phyloP scores from a whole-genome alignment of 92 coral and sea anemone species.

The Meandrina meandrites region DNA sequence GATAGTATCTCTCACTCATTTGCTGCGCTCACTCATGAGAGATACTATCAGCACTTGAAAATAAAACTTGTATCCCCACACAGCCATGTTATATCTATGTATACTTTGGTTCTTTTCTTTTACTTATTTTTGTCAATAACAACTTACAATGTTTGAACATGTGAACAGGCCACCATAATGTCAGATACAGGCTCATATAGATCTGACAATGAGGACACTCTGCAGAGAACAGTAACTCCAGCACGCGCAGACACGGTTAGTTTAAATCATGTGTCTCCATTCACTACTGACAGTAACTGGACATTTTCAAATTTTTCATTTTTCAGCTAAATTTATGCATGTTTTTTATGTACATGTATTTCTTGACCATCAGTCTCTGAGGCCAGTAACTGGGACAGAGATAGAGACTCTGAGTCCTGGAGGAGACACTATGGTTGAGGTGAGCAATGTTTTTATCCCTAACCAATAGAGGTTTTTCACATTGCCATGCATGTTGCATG shows the following conservation, averaged over 20 bases:
- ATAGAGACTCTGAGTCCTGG: constrained; percentile 64
- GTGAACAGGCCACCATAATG: constrained; percentile 80
- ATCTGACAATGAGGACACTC: constrained; percentile 82
- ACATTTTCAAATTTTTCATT: background rate
- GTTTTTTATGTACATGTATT: background rate
- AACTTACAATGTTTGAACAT: background rate
- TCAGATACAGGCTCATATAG: constrained; percentile 88
- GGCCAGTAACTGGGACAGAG: constrained; percentile 49
- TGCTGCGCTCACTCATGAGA: no score
- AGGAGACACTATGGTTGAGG: constrained; percentile 68
- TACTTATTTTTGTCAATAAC: background rate
- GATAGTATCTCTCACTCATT: no score
- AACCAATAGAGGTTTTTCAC: no score
- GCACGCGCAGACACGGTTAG: constrained; percentile 34
- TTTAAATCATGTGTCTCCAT: background rate
- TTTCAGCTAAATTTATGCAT: background rate
- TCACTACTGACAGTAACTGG: background rate
- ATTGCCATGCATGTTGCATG: no score
- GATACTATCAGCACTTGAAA: no score
- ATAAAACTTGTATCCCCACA: no score
- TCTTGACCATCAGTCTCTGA: constrained; percentile 5
- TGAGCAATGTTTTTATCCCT: background rate
- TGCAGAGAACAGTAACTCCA: constrained; percentile 42
- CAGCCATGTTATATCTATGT: no score
- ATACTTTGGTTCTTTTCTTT: no score